These are phyloP conservation scores for Penaeus chinensis DNA, from an alignment of 1,140 invertebrate genomes.

Conservation along the genomic window DNA sequence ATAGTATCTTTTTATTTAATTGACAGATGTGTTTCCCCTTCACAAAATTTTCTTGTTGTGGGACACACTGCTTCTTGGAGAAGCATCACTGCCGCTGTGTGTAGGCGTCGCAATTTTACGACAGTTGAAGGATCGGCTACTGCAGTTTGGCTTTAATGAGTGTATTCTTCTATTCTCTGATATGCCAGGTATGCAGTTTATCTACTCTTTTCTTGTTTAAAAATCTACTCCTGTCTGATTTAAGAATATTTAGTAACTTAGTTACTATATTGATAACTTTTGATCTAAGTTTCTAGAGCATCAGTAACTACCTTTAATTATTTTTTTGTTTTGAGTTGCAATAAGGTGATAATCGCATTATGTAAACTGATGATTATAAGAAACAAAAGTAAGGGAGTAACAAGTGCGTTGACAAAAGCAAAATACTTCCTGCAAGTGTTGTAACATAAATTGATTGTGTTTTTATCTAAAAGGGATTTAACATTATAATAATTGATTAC, in stretches of 20 bases:
- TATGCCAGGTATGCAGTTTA: constrained; percentile 77
- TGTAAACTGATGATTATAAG: no score
- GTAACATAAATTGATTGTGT: no score
- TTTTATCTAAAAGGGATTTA: no score
- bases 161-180: constrained; percentile 97
- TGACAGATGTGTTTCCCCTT: constrained; percentile 92
- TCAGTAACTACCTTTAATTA: no score
- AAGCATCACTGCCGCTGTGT: constrained; percentile 93
- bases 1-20: not conserved
- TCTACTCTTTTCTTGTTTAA: not conserved
- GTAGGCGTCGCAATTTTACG: constrained; percentile 93
- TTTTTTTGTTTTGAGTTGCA: no score
- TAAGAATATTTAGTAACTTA: not conserved
- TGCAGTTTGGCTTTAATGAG: constrained; percentile 95
- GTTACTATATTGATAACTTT: no score
- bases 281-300: no score
- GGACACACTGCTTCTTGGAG: constrained; percentile 95
- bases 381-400: no score
- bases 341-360: no score
- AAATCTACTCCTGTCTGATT: constrained; percentile 10
- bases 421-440: no score
- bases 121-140: constrained; percentile 85
- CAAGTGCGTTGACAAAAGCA: no score
- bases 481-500: no score
- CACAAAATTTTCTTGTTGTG: constrained; percentile 98